phyloP scores from a whole-genome alignment of 2,888 invertebrate genomes.

The Sinelater perroti region DNA sequence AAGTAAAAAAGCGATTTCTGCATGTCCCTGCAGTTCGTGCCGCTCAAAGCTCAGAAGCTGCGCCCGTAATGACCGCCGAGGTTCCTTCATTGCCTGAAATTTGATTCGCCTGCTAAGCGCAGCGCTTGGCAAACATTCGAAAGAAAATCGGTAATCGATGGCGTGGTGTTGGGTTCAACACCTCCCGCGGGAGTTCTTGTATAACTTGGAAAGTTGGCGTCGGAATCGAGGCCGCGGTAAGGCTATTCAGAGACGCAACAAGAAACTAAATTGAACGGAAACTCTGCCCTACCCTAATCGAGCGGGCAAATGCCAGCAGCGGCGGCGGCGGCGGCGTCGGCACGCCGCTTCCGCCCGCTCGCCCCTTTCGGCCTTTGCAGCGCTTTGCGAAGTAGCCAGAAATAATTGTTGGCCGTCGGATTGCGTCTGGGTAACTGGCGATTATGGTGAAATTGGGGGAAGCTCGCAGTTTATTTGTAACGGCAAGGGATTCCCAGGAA shows the following conservation, averaged over 20 bases:
- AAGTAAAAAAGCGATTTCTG: too few relatives aligned
- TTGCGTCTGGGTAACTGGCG: too few relatives aligned
- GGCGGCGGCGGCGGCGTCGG: conserved; percentile 33
- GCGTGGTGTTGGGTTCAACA: conserved; percentile 42
- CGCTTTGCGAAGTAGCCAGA: conserved; percentile 13
- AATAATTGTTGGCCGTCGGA: conserved; percentile 16
- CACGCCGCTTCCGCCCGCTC: conserved; percentile 23
- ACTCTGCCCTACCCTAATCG: conserved; percentile 55
- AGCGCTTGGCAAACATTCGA: conserved; percentile 43
- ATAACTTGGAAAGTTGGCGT: conserved; percentile 47
- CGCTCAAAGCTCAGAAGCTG: too few relatives aligned
- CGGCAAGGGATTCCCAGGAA: too few relatives aligned
- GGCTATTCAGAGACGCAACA: conserved; percentile 54
- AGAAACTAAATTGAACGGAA: conserved; percentile 59
- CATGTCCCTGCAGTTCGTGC: too few relatives aligned
- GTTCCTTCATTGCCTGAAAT: too few relatives aligned
- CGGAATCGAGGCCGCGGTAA: conserved; percentile 40
- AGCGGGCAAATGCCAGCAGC: conserved; percentile 54
- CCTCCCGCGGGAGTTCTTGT: conserved; percentile 49
- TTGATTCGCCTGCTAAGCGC: too few relatives aligned
- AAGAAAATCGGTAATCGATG: conserved; percentile 49
- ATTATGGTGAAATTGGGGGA: too few relatives aligned
- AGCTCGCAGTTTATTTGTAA: too few relatives aligned
- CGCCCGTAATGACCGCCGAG: too few relatives aligned
- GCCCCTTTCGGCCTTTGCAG: conserved; percentile 21